Base-by-base conservation (phyloP, 2,888 invertebrate genomes). In the Drosophila parthenogenetica region DNA sequence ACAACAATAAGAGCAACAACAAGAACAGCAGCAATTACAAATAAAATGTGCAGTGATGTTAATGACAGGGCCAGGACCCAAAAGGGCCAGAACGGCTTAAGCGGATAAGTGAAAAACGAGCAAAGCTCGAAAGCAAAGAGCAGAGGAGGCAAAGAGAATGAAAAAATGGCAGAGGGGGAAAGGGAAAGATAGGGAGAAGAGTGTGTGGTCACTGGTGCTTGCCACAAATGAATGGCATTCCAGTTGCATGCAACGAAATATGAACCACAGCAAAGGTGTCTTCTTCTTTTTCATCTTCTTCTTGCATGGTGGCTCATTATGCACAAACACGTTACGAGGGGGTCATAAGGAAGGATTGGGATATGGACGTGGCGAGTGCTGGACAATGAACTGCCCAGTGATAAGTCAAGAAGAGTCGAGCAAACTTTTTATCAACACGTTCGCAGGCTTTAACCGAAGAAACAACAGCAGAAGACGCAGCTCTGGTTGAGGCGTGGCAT, bases 161-260 rank as follows among this genome's bases (percentile, higher is more conserved):
- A 4, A 8, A 13, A 1, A 35, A 13, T 2, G 13, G 8, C 11
- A 29, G 64, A 16, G 19, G 3, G 32, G 10, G 19, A 49, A n/a
- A 42, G 37, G n/a, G 16, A 46, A 19, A 54, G 46, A 25, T 13
- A 13, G 13, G 35, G 8, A 35, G 35, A 3, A 43, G 43, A 29
- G 54, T 49, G 43, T 57, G 64, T 19, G 76, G 65, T 49, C 54
- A 37, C 46, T 51, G 57, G 40, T 53, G 60, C 77, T 70, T 67
- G 76, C 76, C 71, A 16, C 79, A 79, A 79, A 79, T 79, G 72
- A 69, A 82, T 79, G 72, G 57, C 79, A 64, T 66, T 79, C 53
- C 82, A 71, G 79, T 50, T 73, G 61, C 48, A 49, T 43, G 50
- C 54, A 63, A 45, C 62, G 60, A 73, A 68, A 67, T 64, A 61